Conservation (phyloP, 2,888 invertebrate species). For the Latheticus oryzae region DNA sequence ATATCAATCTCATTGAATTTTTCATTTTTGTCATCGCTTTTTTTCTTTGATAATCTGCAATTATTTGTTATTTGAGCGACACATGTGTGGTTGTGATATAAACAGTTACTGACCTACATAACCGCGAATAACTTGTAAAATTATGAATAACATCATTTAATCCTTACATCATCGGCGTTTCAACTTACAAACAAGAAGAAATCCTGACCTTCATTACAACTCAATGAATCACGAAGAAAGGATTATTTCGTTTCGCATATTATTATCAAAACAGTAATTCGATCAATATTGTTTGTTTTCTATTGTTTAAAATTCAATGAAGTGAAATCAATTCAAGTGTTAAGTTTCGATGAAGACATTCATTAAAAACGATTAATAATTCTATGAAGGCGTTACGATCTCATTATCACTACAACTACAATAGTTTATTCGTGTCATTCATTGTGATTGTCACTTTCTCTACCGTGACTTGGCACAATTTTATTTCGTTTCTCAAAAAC, state of each 20-base stretch:
- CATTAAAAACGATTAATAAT: conserved; percentile 16
- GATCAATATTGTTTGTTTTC: conserved; percentile 13
- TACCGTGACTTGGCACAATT: conserved; percentile 18
- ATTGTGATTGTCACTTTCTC: conserved; percentile 18
- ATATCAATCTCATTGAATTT: conserved; percentile 1
- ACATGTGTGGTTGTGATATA: conserved; percentile 14
- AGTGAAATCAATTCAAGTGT: conserved; percentile 8
- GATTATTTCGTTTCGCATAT: not conserved
- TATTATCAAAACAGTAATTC: not conserved
- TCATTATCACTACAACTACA: conserved; percentile 9
- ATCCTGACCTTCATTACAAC: conserved; percentile 8
- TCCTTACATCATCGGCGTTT: conserved; percentile 14
- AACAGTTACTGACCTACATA: conserved; percentile 26
- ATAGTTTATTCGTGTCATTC: conserved; percentile 9
- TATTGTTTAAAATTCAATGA: conserved; percentile 3
- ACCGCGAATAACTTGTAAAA: conserved; percentile 15
- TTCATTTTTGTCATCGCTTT: conserved; percentile 8
- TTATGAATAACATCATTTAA: conserved; percentile 10
- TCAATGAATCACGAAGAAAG: conserved; percentile 14
- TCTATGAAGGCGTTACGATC: conserved; percentile 2
- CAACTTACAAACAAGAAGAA: not conserved
- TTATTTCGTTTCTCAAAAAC: conserved; percentile 6
- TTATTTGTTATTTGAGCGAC: conserved; percentile 7
- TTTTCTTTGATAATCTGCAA: conserved; percentile 5
- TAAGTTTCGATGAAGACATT: conserved; percentile 4